Percentiles rank a stretch among this genome's conserved stretches.
Evolutionary conservation across 2,113 vertebrate species (phyloP).

Genomic region (Nycticebus coucang): DNA sequence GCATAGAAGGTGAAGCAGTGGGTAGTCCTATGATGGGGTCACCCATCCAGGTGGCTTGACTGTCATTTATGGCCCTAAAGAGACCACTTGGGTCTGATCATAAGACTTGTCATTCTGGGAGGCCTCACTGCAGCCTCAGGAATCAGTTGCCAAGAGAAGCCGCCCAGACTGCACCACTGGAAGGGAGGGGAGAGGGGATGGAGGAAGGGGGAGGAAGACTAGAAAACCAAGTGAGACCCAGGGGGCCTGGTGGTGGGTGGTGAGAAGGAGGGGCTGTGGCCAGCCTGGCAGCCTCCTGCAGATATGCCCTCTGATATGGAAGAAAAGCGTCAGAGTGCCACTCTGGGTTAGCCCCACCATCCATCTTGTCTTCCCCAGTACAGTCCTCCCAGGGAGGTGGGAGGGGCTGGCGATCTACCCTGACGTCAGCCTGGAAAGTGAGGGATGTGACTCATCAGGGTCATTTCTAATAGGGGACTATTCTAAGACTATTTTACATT

Average conservation of each 20-base stretch:
- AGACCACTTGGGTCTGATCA: not conserved
- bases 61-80: constrained; percentile 21
- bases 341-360: not conserved
- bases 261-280: not conserved
- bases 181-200: not conserved
- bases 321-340: not conserved
- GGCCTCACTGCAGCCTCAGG: constrained; percentile 23
- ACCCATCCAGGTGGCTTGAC: not conserved
- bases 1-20: not conserved
- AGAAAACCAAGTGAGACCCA: not conserved
- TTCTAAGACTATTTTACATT: constrained; percentile 42
- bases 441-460: constrained; percentile 58
- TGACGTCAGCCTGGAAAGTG: constrained; percentile 61
- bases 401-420: constrained; percentile 22
- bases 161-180: not conserved
- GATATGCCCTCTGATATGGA: not conserved
- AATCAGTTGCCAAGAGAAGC: not conserved
- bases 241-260: not conserved
- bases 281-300: not conserved
- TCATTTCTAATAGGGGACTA: constrained; percentile 32
- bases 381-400: not conserved
- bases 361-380: constrained; percentile 21
- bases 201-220: not conserved
- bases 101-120: not conserved
- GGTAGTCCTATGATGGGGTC: not conserved